A percentile compares a stretch with the other conserved stretches of the same genome.
Evolutionary conservation across 2,113 vertebrate genomes (phyloP).

Genomic region (Callithrix jacchus): DNA sequence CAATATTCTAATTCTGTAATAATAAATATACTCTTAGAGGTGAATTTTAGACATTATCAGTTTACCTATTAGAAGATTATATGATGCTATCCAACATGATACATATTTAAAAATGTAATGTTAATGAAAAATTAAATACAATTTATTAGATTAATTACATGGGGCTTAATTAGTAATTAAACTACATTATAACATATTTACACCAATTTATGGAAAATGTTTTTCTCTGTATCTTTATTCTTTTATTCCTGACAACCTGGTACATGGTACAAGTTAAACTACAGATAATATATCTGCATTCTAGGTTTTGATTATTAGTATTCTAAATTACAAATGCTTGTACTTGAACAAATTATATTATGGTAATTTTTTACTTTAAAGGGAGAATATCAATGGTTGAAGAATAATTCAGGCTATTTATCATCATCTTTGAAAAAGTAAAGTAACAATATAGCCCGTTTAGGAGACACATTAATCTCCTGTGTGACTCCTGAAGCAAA

Average conservation of each 20-base stretch:
- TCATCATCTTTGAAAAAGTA: slow-evolving; percentile 69
- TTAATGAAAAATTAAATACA: background rate
- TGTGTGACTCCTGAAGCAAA: background rate
- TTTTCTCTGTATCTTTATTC: background rate
- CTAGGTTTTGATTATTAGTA: slow-evolving; percentile 64
- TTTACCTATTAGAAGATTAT: background rate
- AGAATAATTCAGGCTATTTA: slow-evolving; percentile 74
- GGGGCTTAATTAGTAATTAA: background rate
- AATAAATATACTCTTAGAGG: background rate
- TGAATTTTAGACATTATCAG: background rate
- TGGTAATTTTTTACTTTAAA: slow-evolving; percentile 72
- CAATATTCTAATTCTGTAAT: background rate
- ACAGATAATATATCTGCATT: slow-evolving; percentile 58
- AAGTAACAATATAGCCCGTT: slow-evolving; percentile 70
- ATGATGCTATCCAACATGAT: background rate
- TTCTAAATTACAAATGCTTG: slow-evolving; percentile 67
- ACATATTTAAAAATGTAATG: background rate
- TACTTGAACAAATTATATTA: slow-evolving; percentile 70
- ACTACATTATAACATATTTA: background rate
- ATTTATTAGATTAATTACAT: background rate
- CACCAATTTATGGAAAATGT: background rate
- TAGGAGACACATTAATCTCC: slow-evolving; percentile 73
- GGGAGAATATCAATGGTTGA: slow-evolving; percentile 63
- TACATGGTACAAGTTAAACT: slow-evolving; percentile 35
- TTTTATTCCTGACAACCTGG: background rate